These are phyloP conservation scores for Drosophila simulans DNA, from an alignment of 1,140 invertebrate species.

Conservation along the genomic window DNA sequence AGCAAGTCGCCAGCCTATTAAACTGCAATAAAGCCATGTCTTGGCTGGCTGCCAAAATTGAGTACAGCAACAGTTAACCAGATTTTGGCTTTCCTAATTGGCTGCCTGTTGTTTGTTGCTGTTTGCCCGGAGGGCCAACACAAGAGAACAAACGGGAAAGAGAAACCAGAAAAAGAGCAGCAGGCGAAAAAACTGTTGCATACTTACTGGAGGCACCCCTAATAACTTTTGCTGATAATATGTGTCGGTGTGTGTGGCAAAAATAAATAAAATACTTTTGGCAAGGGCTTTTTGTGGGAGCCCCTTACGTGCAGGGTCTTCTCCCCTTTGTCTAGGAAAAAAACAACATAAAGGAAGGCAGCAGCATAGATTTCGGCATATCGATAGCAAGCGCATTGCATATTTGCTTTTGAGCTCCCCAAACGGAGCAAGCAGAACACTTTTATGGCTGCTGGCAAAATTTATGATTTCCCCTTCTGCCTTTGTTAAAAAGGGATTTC, in stretches of 20 bases:
- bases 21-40: constrained; percentile 66
- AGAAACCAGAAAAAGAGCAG: constrained; percentile 10
- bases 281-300: constrained; percentile 29
- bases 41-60: constrained; percentile 54
- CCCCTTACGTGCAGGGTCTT: constrained; percentile 41
- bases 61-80: constrained; percentile 50
- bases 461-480: constrained; percentile 76
- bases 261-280: constrained; percentile 44
- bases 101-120: constrained; percentile 61
- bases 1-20: constrained; percentile 56
- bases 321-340: constrained; percentile 46
- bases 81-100: constrained; percentile 69
- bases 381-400: constrained; percentile 68
- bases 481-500: constrained; percentile 78
- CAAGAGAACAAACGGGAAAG: constrained; percentile 14
- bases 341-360: constrained; percentile 8
- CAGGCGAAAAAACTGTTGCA: constrained; percentile 73
- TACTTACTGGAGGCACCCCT: constrained; percentile 61
- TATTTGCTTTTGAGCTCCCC: constrained; percentile 57
- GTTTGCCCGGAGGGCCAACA: constrained; percentile 44
- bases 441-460: constrained; percentile 80
- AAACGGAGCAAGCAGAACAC: constrained; percentile 40
- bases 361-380: constrained; percentile 69
- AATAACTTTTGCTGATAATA: constrained; percentile 72
- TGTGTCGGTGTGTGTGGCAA: constrained; percentile 14